Evolutionary conservation across 2,888 invertebrate genomes (phyloP), one percentile per base, ranked within the genome.

Genomic region (Leptinotarsa rubiginosa): DNA sequence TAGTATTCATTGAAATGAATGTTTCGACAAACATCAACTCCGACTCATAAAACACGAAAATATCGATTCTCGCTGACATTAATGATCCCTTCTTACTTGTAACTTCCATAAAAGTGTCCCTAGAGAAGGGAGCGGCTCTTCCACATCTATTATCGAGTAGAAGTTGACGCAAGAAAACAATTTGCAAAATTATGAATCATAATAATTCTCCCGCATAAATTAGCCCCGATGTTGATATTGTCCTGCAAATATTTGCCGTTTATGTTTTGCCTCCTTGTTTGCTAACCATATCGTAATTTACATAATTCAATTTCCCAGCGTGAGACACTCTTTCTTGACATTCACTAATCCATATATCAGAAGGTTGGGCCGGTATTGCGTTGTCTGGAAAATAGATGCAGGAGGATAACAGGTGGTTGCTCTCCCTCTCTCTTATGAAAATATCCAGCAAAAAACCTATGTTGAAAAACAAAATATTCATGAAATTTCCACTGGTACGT

Each of bases 151-250:
- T 73, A 72, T 50, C 70, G 59, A 56, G 31, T 31, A 66, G 13
- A 47, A 68, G 72, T 75, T 74, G 75, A 66, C 77, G 74, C 68
- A 75, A 67, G 76, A 76, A 77, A 77, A 78, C 80, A 80, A 81
- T 78, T 80, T 78, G 77, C 77, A 73, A 80, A 80, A 81, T 79
- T 80, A 80, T 77, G 79, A 79, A 78, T 81, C 81, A 78, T 81
- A 81, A 78, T 81, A 81, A 81, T 75, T 78, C 75, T 75, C 69
- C 70, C 22, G 67, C 65, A 75, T 73, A 72, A 76, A 78, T 76
- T 73, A 76, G 65, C 64, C 75, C 66, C n/a, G 70, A 64, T 59
- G 72, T 68, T 69, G 54, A 65, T 74, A 75, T 50, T 59, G 72
- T 66, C 66, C 69, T 49, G 65, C 70, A 75, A 77, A 75, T 75